Conservation (phyloP, 2,113 vertebrate genomes). For the Sisor rabdophorus region DNA sequence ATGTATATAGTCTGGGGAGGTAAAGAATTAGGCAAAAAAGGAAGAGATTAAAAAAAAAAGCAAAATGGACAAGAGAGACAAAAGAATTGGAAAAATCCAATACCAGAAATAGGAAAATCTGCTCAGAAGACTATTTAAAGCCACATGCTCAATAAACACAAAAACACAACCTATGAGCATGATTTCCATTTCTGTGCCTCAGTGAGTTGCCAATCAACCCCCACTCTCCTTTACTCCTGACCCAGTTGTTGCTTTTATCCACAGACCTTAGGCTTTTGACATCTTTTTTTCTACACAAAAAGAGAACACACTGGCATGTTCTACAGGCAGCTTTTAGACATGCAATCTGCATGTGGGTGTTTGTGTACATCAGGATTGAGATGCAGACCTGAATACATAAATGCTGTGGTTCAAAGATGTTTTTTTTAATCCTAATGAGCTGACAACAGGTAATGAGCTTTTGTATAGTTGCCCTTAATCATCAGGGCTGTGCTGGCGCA, state of each 20-base stretch:
- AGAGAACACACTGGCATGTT: constrained; percentile 47
- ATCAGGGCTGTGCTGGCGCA: constrained; percentile 31
- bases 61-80: neutral
- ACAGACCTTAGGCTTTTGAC: neutral
- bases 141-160: neutral
- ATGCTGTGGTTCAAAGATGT: neutral
- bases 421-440: constrained; percentile 33
- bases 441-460: constrained; percentile 13
- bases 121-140: neutral
- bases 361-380: neutral
- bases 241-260: constrained; percentile 48
- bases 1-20: neutral
- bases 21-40: constrained; percentile 19
- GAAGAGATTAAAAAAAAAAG: constrained; percentile 21
- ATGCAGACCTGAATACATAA: neutral
- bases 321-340: constrained; percentile 35
- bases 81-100: neutral
- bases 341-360: neutral
- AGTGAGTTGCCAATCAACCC: constrained; percentile 61
- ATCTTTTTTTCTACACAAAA: constrained; percentile 48
- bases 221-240: neutral
- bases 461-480: constrained; percentile 44
- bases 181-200: constrained; percentile 50
- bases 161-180: constrained; percentile 37
- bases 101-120: neutral